These are phyloP conservation scores for Entomyzon cyanotis DNA, from an alignment of 2,113 vertebrate genomes.

Conservation along the genomic window DNA sequence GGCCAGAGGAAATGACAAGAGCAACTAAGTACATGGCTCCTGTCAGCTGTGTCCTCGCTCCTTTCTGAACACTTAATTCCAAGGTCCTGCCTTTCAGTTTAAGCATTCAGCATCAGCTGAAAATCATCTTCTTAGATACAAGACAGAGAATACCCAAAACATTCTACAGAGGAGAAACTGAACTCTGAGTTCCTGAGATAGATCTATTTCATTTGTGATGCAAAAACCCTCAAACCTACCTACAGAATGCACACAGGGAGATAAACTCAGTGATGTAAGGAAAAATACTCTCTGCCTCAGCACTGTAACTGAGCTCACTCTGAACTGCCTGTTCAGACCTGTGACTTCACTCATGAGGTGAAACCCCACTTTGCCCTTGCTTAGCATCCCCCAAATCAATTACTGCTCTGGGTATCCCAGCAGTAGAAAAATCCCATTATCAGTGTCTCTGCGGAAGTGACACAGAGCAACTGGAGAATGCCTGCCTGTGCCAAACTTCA, in stretches of 20 bases:
- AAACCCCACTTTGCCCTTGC: not conserved
- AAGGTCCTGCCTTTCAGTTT: not conserved
- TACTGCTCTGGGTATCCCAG: not conserved
- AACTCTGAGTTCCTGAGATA: not conserved
- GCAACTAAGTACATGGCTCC: accelerated
- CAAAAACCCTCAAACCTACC: not conserved
- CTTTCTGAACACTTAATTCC: not conserved
- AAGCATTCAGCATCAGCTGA: not conserved
- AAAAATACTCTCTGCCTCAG: not conserved
- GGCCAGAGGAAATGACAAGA: not conserved
- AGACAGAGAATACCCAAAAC: not conserved
- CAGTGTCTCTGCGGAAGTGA: not conserved
- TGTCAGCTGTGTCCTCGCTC: not conserved
- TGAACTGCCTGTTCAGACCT: not conserved
- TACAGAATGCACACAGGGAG: not conserved
- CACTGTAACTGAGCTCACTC: not conserved
- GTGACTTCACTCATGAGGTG: accelerated
- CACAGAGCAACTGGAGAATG: not conserved
- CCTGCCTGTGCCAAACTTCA: not conserved
- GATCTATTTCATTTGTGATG: not conserved
- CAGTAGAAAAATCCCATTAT: not conserved
- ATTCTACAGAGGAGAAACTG: not conserved
- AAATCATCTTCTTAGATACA: not conserved
- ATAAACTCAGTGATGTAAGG: not conserved
- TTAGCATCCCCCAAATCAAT: not conserved